Evolutionary conservation across 2,113 vertebrate genomes (phyloP).

Genomic region (Microcebus tavaratra): DNA sequence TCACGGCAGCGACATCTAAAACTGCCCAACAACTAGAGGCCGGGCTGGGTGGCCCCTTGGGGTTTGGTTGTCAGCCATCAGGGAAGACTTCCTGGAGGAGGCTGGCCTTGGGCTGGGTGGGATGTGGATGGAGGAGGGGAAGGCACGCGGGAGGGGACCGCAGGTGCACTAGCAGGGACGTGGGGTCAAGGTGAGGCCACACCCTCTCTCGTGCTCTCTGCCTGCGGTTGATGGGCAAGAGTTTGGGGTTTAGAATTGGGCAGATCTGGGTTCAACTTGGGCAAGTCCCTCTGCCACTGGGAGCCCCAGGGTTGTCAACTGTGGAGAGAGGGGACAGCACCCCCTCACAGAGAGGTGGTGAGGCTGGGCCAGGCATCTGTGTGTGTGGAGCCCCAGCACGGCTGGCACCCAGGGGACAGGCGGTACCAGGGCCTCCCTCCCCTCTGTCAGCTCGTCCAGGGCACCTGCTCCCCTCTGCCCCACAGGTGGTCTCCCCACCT

Average conservation of each 20-base stretch:
- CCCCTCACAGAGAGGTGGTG: too few relatives aligned
- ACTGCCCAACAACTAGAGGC: background rate
- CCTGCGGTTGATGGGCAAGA: background rate
- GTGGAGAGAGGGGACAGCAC: background rate
- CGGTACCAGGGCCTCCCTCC: background rate
- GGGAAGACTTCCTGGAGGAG: background rate
- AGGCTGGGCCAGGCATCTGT: background rate
- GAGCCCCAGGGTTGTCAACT: background rate
- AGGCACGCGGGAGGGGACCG: fast-evolving
- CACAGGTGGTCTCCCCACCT: background rate
- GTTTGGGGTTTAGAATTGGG: background rate
- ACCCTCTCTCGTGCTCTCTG: background rate
- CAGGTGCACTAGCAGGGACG: too few relatives aligned
- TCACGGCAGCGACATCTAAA: background rate
- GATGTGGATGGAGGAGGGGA: background rate
- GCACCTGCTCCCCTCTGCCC: background rate
- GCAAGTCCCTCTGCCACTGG: background rate
- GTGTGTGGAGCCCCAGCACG: background rate
- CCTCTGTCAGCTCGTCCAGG: background rate
- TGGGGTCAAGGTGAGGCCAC: background rate
- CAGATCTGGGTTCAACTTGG: background rate
- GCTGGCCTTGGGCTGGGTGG: background rate
- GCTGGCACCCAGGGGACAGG: background rate
- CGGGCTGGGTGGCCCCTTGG: too few relatives aligned
- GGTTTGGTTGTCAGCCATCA: background rate